phyloP scores from a whole-genome alignment of 53 echinoderm and acorn worm species.

The Pentamera pediparva region DNA sequence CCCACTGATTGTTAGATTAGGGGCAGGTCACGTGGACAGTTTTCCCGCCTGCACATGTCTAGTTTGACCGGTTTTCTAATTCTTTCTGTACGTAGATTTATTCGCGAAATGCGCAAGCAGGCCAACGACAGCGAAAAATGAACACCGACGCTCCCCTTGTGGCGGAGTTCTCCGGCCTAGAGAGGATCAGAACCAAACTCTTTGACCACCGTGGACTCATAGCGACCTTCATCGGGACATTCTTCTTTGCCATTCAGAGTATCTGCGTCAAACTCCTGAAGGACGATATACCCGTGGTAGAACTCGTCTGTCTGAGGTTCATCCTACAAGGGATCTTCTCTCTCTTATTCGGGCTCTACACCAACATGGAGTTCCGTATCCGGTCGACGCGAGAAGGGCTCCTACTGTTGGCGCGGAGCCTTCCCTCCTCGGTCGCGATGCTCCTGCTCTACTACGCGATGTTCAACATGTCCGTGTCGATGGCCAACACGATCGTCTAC shows the following conservation, averaged over 20 bases:
- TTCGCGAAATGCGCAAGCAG: no score
- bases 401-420: not conserved
- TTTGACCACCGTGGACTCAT: conserved; percentile 1
- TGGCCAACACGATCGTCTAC: conserved; percentile 15
- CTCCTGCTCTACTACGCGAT: conserved; percentile 9
- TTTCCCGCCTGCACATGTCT: no score
- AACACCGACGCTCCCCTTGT: no score
- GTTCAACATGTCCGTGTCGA: conserved; percentile 2
- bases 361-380: not conserved
- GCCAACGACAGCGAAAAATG: no score
- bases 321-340: conserved; percentile 10
- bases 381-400: not conserved
- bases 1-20: no score
- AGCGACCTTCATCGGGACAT: not conserved
- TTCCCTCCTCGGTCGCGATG: not conserved
- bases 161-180: no score
- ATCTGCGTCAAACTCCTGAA: conserved; percentile 3
- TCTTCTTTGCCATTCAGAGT: conserved; percentile 3
- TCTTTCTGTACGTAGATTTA: no score
- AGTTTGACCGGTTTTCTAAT: no score
- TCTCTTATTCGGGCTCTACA: not conserved
- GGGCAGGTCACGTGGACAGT: no score
- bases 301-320: conserved; percentile 10
- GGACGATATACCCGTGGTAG: not conserved
- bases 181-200: not conserved